Percentiles rank a stretch among this genome's conserved stretches.
phyloP scores from a whole-genome alignment of 2,113 vertebrate genomes.

The Octodon degus region DNA sequence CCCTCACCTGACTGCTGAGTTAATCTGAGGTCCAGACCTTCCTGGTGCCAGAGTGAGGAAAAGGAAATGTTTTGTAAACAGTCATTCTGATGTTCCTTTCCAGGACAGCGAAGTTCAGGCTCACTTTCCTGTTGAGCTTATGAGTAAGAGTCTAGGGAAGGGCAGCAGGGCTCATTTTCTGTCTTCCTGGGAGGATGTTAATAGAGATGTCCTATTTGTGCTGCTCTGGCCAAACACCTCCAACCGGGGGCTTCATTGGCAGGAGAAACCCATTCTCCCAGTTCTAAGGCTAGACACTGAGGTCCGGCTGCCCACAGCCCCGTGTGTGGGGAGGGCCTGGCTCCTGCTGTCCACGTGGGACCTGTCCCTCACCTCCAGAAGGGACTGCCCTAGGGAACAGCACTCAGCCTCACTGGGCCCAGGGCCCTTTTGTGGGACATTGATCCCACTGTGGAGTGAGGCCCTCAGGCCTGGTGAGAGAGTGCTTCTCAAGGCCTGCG shows the following conservation, averaged over 20 bases:
- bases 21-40: conserved; percentile 43
- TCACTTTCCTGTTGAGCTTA: background rate
- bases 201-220: background rate
- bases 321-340: background rate
- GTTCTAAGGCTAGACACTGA: background rate
- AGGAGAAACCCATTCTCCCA: background rate
- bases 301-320: background rate
- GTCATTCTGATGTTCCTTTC: background rate
- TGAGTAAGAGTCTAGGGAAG: conserved; percentile 13
- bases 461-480: background rate
- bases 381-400: background rate
- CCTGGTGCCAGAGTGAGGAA: background rate
- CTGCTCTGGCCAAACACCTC: background rate
- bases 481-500: background rate
- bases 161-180: background rate
- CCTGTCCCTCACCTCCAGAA: background rate
- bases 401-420: background rate
- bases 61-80: background rate
- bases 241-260: background rate
- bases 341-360: background rate
- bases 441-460: background rate
- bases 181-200: background rate
- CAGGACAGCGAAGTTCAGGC: background rate
- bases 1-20: background rate
- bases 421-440: background rate